Percentiles rank a stretch among this genome's conserved stretches.
Conservation (phyloP, 2,113 vertebrate species). For the Arizona elegans region DNA sequence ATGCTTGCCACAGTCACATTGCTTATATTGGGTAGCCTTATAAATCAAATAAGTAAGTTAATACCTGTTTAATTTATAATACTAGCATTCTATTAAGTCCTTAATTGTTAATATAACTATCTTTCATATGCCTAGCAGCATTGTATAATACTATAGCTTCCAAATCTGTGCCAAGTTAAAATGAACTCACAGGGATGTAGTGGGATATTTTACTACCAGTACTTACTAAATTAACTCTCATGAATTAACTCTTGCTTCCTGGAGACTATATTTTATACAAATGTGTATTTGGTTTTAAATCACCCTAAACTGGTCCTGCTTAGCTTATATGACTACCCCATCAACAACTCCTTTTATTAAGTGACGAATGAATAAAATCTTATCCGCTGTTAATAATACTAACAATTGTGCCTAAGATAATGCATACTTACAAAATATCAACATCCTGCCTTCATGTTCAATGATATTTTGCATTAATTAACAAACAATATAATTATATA, state of each 20-base stretch:
- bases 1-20: neutral
- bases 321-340: neutral
- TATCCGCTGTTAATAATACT: neutral
- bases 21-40: neutral
- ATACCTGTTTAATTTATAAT: neutral
- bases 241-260: neutral
- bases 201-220: neutral
- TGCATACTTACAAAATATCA: neutral
- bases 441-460: slow-evolving; percentile 6
- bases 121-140: neutral
- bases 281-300: slow-evolving; percentile 22
- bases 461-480: neutral
- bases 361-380: neutral
- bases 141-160: neutral
- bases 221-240: neutral
- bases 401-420: neutral
- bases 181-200: neutral
- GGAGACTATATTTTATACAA: neutral
- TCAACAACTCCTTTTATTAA: neutral
- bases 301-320: slow-evolving; percentile 18
- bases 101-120: neutral
- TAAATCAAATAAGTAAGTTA: neutral
- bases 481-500: neutral
- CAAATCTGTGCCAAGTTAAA: neutral
- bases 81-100: neutral